A percentile compares a stretch with the other conserved stretches of the same genome.
These are phyloP conservation scores for Otus sunia DNA, from an alignment of 2,113 vertebrate species.

Conservation along the genomic window DNA sequence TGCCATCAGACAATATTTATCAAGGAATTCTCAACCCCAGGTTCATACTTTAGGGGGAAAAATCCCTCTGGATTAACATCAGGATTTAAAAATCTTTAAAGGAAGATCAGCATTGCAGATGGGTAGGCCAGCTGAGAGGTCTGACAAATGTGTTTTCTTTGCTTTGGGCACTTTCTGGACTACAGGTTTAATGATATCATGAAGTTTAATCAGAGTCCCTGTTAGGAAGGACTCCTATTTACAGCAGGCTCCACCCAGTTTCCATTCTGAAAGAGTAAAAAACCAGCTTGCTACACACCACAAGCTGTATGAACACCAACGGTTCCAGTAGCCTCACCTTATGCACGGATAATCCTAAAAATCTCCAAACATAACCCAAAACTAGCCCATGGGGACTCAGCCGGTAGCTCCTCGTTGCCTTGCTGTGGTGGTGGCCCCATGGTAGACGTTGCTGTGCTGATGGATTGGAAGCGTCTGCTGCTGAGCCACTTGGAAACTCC, in stretches of 20 bases:
- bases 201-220: neutral
- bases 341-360: neutral
- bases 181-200: neutral
- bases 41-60: neutral
- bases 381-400: neutral
- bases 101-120: neutral
- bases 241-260: neutral
- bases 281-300: neutral
- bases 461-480: slow-evolving; percentile 10
- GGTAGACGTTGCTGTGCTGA: neutral
- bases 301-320: neutral
- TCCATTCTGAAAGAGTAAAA: neutral
- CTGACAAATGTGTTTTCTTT: neutral
- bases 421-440: neutral
- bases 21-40: neutral
- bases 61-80: slow-evolving; percentile 9
- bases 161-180: neutral
- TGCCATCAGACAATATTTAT: neutral
- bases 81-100: neutral
- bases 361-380: neutral
- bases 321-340: neutral
- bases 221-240: neutral
- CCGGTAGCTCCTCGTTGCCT: neutral
- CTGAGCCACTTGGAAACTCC: slow-evolving; percentile 1
- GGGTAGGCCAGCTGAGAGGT: neutral